These are phyloP conservation scores for Orthosia cruda DNA, from an alignment of 2,888 invertebrate species.

Conservation along the genomic window DNA sequence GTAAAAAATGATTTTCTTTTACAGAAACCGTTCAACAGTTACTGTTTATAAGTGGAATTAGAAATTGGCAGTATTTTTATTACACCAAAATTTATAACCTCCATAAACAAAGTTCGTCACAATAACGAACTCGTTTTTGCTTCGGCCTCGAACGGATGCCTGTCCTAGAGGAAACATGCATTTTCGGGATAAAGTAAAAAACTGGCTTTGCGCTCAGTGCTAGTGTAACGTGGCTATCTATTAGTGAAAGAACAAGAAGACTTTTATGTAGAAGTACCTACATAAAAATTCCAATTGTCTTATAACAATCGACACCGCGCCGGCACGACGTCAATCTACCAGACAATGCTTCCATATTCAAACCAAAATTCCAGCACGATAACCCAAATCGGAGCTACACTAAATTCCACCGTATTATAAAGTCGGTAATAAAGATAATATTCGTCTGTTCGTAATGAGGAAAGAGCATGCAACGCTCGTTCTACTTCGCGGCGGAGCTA, in stretches of 20 bases:
- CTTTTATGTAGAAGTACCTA: too few relatives aligned
- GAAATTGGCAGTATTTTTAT: too few relatives aligned
- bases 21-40: neutral
- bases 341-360: slow-evolving; percentile 28
- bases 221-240: too few relatives aligned
- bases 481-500: slow-evolving; percentile 49
- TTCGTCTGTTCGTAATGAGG: slow-evolving; percentile 57
- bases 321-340: slow-evolving; percentile 17
- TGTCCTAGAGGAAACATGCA: too few relatives aligned
- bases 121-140: too few relatives aligned
- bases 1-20: neutral
- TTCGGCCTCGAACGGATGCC: too few relatives aligned
- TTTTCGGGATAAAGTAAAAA: too few relatives aligned
- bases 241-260: too few relatives aligned
- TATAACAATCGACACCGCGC: neutral
- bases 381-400: slow-evolving; percentile 45
- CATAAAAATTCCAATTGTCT: neutral
- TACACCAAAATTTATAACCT: too few relatives aligned
- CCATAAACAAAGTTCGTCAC: too few relatives aligned
- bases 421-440: slow-evolving; percentile 57
- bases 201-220: too few relatives aligned
- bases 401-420: slow-evolving; percentile 50
- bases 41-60: too few relatives aligned
- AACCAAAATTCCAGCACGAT: slow-evolving; percentile 34
- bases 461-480: slow-evolving; percentile 55